Percentiles rank a stretch among this genome's conserved stretches.
These are phyloP conservation scores for Trididemnum clinides DNA, from an alignment of 23 tunicate genomes.

Conservation along the genomic window DNA sequence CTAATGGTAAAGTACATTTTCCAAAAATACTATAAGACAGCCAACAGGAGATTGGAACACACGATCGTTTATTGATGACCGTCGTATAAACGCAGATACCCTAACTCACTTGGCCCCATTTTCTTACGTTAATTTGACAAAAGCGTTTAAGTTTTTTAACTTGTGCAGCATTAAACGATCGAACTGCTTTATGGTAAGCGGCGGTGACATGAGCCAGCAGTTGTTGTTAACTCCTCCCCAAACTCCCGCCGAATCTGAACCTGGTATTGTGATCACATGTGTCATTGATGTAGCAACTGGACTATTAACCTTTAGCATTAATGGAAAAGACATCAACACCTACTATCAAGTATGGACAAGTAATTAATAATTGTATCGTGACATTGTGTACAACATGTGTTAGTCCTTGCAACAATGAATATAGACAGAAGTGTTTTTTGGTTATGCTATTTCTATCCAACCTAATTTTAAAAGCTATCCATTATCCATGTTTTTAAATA, in stretches of 20 bases:
- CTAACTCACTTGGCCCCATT: too few relatives aligned
- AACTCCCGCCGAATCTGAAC: neutral
- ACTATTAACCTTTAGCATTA: constrained; percentile 74
- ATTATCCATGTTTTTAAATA: too few relatives aligned
- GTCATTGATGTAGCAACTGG: constrained; percentile 88
- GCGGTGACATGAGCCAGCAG: constrained; percentile 80
- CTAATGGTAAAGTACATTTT: too few relatives aligned
- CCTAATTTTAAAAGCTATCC: too few relatives aligned
- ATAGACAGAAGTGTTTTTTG: neutral
- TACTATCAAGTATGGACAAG: constrained; percentile 95
- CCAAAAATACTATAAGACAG: too few relatives aligned
- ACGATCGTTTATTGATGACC: too few relatives aligned
- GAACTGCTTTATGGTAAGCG: constrained; percentile 75
- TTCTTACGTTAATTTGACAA: too few relatives aligned
- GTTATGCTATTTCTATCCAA: too few relatives aligned
- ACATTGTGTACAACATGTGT: too few relatives aligned
- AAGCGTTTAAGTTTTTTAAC: neutral
- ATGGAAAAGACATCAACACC: constrained; percentile 77
- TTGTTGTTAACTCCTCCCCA: neutral
- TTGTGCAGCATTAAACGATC: constrained; percentile 79
- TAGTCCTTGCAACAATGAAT: neutral
- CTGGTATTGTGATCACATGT: constrained; percentile 75
- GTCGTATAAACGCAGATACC: too few relatives aligned
- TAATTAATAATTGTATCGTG: too few relatives aligned
- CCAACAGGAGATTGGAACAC: too few relatives aligned